Evolutionary conservation across 2,888 invertebrate species (phyloP).

Genomic region (Cynaeus angustus): DNA sequence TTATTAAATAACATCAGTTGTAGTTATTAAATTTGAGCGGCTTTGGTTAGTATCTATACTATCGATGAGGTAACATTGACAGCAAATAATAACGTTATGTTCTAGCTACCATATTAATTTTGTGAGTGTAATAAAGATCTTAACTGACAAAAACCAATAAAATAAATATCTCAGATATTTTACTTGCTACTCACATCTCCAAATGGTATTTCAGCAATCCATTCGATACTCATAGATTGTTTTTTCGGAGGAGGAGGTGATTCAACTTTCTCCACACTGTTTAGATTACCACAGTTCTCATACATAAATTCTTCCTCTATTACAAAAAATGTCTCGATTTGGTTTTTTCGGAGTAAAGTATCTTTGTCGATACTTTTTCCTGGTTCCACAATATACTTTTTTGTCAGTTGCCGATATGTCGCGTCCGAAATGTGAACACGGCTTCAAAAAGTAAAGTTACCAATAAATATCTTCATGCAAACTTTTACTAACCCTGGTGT

Average conservation of each 20-base stretch:
- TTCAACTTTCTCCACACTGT: no score
- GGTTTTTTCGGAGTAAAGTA: constrained; percentile 87
- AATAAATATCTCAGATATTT: neutral
- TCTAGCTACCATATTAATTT: no score
- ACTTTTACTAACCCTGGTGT: constrained; percentile 85
- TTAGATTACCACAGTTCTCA: constrained; percentile 3
- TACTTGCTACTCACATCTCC: constrained; percentile 80
- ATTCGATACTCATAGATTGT: constrained; percentile 16
- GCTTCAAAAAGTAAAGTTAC: constrained; percentile 74
- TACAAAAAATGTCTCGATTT: constrained; percentile 91
- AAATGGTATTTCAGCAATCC: constrained; percentile 86
- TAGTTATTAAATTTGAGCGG: no score
- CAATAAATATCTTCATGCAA: no score
- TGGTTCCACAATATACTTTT: constrained; percentile 93
- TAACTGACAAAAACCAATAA: no score
- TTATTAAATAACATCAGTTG: no score
- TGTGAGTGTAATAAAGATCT: no score
- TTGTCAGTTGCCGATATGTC: constrained; percentile 88
- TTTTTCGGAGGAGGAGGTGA: constrained; percentile 3
- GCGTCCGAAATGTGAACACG: constrained; percentile 96
- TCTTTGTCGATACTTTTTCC: constrained; percentile 90
- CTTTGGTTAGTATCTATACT: no score
- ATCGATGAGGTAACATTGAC: no score
- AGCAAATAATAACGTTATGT: no score
- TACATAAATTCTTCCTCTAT: constrained; percentile 71